These are phyloP conservation scores for Pangasius krempfi DNA, from an alignment of 2,797 vertebrate species.

Conservation along the genomic window DNA sequence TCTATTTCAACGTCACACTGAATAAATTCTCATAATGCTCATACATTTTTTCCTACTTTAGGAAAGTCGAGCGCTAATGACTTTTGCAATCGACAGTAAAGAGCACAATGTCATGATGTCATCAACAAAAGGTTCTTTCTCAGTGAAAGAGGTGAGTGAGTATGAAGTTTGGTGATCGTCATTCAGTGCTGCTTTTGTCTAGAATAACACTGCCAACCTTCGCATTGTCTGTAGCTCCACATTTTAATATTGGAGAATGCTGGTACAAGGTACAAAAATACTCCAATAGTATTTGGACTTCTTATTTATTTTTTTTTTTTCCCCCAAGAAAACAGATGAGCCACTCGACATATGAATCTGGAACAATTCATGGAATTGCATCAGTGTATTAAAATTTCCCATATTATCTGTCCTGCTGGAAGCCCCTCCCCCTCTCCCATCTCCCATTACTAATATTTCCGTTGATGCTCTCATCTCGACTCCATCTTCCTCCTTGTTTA, in stretches of 20 bases:
- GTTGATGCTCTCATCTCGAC: background rate
- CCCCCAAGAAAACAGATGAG: too few relatives aligned
- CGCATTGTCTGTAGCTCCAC: background rate
- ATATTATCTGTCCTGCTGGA: background rate
- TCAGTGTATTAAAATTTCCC: background rate
- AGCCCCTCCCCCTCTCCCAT: background rate
- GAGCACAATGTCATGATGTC: conserved; percentile 82
- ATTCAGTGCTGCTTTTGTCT: background rate
- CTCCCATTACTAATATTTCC: background rate
- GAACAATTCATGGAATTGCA: background rate
- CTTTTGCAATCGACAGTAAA: conserved; percentile 84
- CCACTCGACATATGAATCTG: background rate
- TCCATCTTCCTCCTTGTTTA: background rate
- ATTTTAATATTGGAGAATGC: background rate
- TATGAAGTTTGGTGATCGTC: background rate
- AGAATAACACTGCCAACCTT: background rate
- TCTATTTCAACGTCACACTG: background rate
- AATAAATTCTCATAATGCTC: background rate
- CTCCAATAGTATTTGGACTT: too few relatives aligned
- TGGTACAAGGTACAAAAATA: background rate
- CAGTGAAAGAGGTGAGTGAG: conserved; percentile 81
- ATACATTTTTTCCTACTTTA: conserved; percentile 52
- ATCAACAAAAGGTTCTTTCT: conserved; percentile 84
- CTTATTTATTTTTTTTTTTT: too few relatives aligned
- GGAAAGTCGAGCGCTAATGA: conserved; percentile 87